Conservation (phyloP, 2,888 invertebrate genomes). For the Lithosia quadra region DNA sequence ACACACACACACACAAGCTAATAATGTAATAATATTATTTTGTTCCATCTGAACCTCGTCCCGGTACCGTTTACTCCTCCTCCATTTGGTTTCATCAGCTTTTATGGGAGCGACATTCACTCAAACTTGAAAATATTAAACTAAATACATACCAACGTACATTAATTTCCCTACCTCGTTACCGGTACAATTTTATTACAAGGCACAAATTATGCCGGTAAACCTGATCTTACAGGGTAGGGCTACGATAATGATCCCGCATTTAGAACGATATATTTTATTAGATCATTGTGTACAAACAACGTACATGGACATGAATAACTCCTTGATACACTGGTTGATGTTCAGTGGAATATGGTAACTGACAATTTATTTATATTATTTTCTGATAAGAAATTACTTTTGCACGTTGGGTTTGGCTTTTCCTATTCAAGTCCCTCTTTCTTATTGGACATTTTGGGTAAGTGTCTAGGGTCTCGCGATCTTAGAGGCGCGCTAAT, state of each 20-base stretch:
- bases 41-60: no score
- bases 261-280: constrained; percentile 70
- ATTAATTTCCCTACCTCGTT: constrained; percentile 5
- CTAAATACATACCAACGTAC: neutral
- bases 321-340: constrained; percentile 37
- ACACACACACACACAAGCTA: neutral
- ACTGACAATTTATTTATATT: constrained; percentile 18
- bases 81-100: no score
- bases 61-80: no score
- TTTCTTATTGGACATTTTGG: neutral
- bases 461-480: no score
- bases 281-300: constrained; percentile 67
- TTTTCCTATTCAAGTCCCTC: neutral
- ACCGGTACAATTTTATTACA: constrained; percentile 15
- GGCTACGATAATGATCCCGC: constrained; percentile 64
- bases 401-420: neutral
- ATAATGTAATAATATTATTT: neutral
- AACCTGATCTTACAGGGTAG: constrained; percentile 37
- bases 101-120: no score
- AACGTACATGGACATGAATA: constrained; percentile 52
- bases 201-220: constrained; percentile 35
- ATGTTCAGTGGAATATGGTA: constrained; percentile 24
- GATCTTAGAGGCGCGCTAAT: no score
- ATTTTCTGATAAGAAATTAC: neutral
- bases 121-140: neutral